Evolutionary conservation across 2,888 invertebrate species (phyloP).

Genomic region (Stegophylla sp.): DNA sequence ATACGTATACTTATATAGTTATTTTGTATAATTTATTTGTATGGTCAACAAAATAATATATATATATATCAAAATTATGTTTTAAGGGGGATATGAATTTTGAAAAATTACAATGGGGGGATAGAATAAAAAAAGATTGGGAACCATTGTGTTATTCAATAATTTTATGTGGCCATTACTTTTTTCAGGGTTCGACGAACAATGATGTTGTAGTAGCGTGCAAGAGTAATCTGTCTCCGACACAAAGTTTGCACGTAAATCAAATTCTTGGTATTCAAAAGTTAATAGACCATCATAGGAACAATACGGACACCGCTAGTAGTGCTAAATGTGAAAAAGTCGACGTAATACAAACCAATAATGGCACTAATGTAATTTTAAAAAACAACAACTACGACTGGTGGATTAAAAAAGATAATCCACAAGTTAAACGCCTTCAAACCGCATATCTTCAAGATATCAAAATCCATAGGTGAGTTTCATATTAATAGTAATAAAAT

Average conservation of each 20-base stretch:
- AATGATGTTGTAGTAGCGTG: not conserved
- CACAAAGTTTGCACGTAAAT: slow-evolving; percentile 22
- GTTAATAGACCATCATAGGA: not conserved
- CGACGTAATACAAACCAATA: slow-evolving; percentile 9
- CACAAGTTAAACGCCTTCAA: slow-evolving; percentile 64
- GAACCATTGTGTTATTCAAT: too few species aligned
- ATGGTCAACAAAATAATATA: too few species aligned
- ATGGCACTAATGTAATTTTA: slow-evolving; percentile 31
- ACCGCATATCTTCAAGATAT: slow-evolving; percentile 78
- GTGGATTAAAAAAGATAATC: slow-evolving; percentile 60
- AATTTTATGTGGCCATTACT: not conserved
- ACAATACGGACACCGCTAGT: not conserved
- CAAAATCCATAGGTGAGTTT: slow-evolving; percentile 70
- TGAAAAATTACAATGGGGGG: too few species aligned
- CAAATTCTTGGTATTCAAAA: slow-evolving; percentile 36
- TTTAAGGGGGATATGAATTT: too few species aligned
- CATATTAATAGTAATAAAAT: too few species aligned
- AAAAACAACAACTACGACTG: slow-evolving; percentile 56
- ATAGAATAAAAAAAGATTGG: too few species aligned
- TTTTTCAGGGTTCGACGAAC: not conserved
- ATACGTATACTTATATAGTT: too few species aligned
- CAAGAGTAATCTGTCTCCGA: slow-evolving; percentile 34
- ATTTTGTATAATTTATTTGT: too few species aligned
- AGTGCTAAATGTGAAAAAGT: slow-evolving; percentile 33
- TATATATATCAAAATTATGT: too few species aligned